Evolutionary conservation across 2,888 invertebrate genomes (phyloP), one percentile per base, ranked within the genome.

Genomic region (Teleogryllus oceanicus): DNA sequence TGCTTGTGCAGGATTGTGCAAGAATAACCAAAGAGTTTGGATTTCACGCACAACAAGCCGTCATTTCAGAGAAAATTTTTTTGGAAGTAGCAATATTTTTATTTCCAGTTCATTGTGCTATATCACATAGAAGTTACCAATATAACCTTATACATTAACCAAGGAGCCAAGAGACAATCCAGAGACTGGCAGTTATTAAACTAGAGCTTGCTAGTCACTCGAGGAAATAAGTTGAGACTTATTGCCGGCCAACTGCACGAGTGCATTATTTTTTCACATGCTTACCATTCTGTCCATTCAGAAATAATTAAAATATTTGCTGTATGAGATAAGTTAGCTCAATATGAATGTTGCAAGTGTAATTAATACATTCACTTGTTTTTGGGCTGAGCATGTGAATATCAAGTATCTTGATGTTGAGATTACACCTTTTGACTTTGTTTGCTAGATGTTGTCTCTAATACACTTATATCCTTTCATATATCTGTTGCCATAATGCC

Each of bases 211-310:
- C 37, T 76, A 76, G 37, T 76, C 37, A 76, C 76, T 21, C 21
- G 21, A 37, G 37, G 24, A 37, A 37, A n/a, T 21, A 76, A 74
- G 21, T 74, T 24, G 4, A 13, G 16, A 62, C 62, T 18, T 62
- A 62, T 62, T n/a, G 50, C 18, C 77, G 20, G 77, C 77, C 77
- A 77, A 18, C 24, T 77, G 77, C 18, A 77, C 13, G 77, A 77
- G 77, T 77, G 77, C 21, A 75, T 77, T 77, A 77, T 49, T 77
- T 77, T 77, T 77, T 49, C 77, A 77, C 75, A 50, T 77, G 77
- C 49, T 77, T 77, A 49, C 20, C 24, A 75, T n/a, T 77, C 76
- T 76, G 18, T 77, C 49, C 76, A 37, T 76, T 76, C 20, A 76
- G 20, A 21, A 37, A 76, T 76, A 24, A 74, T 21, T 74, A 21